Evolutionary conservation across 2,888 invertebrate genomes (phyloP).

Genomic region (Ormyrus nitidulus): DNA sequence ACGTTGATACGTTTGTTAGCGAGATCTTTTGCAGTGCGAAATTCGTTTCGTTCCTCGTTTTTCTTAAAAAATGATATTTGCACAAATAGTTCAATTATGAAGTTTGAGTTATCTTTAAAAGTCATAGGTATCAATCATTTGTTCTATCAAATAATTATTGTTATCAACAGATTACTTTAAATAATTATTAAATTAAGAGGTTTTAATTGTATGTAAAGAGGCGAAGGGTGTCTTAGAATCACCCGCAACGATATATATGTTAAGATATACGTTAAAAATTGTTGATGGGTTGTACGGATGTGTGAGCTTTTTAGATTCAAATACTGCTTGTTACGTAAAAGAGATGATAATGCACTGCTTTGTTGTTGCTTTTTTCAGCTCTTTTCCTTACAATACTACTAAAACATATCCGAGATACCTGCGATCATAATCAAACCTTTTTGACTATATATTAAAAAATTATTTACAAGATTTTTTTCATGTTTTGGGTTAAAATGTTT

Average conservation of each 20-base stretch:
- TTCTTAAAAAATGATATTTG: constrained; percentile 3
- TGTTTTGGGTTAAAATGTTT: too few relatives aligned
- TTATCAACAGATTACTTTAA: too few relatives aligned
- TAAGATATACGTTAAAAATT: too few relatives aligned
- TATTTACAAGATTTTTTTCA: neutral
- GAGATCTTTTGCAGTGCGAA: constrained; percentile 12
- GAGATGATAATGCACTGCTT: neutral
- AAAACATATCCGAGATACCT: constrained; percentile 29
- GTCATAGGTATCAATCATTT: neutral
- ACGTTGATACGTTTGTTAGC: neutral
- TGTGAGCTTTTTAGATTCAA: constrained; percentile 5
- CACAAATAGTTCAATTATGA: constrained; percentile 29
- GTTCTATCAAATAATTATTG: neutral
- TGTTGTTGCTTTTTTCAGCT: constrained; percentile 1
- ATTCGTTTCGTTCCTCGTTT: constrained; percentile 29
- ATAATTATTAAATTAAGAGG: too few relatives aligned
- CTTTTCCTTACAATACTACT: neutral
- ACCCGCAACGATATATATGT: too few relatives aligned
- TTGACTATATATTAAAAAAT: neutral
- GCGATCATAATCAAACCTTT: constrained; percentile 13
- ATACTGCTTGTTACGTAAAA: constrained; percentile 12
- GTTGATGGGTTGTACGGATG: neutral
- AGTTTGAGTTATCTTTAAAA: neutral
- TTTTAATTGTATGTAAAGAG: too few relatives aligned
- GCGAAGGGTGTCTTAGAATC: too few relatives aligned